Evolutionary conservation across 1,140 invertebrate species (phyloP).

Genomic region (Brachionus paranguensis): DNA sequence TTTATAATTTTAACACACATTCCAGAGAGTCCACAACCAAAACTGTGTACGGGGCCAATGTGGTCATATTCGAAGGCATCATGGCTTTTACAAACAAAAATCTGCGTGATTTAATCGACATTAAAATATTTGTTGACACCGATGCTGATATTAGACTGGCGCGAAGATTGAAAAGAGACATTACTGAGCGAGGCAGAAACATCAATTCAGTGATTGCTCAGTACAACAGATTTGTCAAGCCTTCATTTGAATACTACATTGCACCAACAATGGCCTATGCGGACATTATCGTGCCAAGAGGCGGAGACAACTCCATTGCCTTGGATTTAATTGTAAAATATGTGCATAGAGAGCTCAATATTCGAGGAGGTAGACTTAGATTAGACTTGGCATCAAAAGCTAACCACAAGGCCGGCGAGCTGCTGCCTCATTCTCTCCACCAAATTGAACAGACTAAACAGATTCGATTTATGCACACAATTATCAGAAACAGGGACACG

Average conservation of each 20-base stretch:
- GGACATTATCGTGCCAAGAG: constrained; percentile 43
- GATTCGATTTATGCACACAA: constrained; percentile 58
- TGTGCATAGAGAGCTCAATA: constrained; percentile 56
- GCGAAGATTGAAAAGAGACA: constrained; percentile 79
- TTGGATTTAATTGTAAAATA: constrained; percentile 95
- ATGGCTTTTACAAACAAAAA: constrained; percentile 69
- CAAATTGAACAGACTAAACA: constrained; percentile 77
- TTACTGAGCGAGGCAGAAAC: constrained; percentile 83
- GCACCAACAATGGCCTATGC: constrained; percentile 69
- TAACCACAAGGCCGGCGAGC: constrained; percentile 67
- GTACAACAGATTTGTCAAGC: constrained; percentile 91
- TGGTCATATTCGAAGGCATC: too few relatives aligned
- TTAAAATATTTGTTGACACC: constrained; percentile 72
- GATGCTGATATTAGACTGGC: constrained; percentile 63
- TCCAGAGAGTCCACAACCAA: constrained; percentile 72
- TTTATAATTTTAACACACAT: constrained; percentile 96
- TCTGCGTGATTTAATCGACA: constrained; percentile 63
- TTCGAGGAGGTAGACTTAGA: constrained; percentile 84
- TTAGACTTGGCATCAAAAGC: constrained; percentile 53
- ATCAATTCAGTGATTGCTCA: constrained; percentile 92
- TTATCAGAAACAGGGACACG: constrained; percentile 78
- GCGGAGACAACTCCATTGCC: constrained; percentile 92
- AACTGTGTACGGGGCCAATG: constrained; percentile 89
- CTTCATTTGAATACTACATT: constrained; percentile 92
- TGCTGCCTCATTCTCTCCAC: constrained; percentile 76